phyloP scores from a whole-genome alignment of 2,888 invertebrate genomes.

The Oscheius myriophilus region DNA sequence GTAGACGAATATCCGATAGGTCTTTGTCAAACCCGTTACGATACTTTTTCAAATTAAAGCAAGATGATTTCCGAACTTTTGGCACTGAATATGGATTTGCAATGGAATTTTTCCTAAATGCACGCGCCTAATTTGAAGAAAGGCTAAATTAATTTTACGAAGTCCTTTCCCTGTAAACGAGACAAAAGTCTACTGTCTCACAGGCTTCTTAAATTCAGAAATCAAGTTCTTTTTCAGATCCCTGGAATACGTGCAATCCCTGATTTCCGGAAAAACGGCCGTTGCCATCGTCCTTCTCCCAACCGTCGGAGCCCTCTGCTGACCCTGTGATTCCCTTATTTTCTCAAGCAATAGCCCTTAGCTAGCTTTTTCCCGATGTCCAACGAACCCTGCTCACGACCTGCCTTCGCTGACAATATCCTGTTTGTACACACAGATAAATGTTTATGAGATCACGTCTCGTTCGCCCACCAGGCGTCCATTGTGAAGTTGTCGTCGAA shows the following conservation, averaged over 20 bases:
- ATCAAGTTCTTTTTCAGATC: constrained; percentile 23
- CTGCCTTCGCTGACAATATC: constrained; percentile 26
- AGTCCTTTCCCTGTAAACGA: not conserved
- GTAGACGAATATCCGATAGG: too few relatives aligned
- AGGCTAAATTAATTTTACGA: not conserved
- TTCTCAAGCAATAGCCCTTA: not conserved
- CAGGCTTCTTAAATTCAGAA: too few relatives aligned
- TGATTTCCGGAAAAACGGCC: constrained; percentile 57
- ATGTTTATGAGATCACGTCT: constrained; percentile 27
- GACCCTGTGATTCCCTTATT: constrained; percentile 1
- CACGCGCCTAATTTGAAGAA: not conserved
- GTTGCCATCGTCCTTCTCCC: constrained; percentile 55
- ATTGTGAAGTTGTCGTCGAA: constrained; percentile 56
- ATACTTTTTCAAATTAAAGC: too few relatives aligned
- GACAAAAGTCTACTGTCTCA: not conserved
- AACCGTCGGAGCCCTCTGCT: constrained; percentile 54
- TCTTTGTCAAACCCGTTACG: too few relatives aligned
- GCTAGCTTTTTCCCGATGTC: not conserved
- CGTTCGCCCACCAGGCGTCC: constrained; percentile 51
- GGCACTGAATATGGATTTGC: too few relatives aligned
- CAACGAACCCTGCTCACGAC: constrained; percentile 17
- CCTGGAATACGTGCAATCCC: constrained; percentile 57
- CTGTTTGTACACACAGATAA: constrained; percentile 5
- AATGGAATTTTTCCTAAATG: too few relatives aligned
- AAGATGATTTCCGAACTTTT: too few relatives aligned